phyloP scores from a whole-genome alignment of 2,113 vertebrate genomes.

The Cyanistes caeruleus region DNA sequence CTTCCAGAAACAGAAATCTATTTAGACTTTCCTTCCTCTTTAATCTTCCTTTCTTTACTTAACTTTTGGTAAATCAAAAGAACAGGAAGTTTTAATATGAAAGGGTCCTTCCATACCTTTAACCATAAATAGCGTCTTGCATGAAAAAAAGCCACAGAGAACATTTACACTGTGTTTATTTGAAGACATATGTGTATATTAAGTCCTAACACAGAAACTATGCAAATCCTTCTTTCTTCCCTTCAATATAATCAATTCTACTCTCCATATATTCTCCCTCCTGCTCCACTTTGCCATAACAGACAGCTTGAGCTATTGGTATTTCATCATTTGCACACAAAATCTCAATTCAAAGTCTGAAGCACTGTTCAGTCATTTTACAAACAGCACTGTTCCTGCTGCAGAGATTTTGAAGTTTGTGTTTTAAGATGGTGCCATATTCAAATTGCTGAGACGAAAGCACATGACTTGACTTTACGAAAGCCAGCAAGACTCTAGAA shows the following conservation, averaged over 20 bases:
- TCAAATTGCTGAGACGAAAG: background rate
- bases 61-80: slow-evolving; percentile 45
- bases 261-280: background rate
- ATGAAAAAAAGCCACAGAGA: slow-evolving; percentile 18
- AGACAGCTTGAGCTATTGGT: background rate
- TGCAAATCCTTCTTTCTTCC: slow-evolving; percentile 19
- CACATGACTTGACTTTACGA: background rate
- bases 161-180: background rate
- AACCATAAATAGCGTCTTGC: background rate
- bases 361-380: background rate
- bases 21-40: slow-evolving; percentile 46
- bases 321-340: background rate
- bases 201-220: background rate
- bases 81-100: slow-evolving; percentile 48
- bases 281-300: background rate
- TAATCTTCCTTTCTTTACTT: slow-evolving; percentile 53
- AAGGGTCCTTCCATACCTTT: slow-evolving; percentile 38
- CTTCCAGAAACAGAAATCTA: slow-evolving; percentile 40
- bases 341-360: background rate
- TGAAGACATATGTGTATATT: background rate
- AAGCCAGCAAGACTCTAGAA: background rate
- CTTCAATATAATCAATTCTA: background rate
- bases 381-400: background rate
- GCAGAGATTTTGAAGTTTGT: background rate
- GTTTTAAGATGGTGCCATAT: background rate